Percentiles rank a stretch among this genome's conserved stretches.
phyloP scores from a whole-genome alignment of 2,113 vertebrate species.

The Hippocampus abdominalis region DNA sequence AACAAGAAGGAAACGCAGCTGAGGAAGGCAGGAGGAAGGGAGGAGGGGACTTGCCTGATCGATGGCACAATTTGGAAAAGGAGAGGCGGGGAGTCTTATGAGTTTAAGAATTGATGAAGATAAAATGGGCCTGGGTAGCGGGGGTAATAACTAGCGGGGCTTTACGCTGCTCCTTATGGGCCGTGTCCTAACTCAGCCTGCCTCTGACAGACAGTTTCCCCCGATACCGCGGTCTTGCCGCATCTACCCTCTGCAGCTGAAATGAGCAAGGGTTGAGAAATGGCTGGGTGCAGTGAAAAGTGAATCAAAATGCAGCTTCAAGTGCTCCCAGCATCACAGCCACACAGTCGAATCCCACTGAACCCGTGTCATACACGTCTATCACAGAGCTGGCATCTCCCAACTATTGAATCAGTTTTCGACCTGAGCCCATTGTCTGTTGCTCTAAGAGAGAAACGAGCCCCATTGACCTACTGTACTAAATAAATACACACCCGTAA shows the following conservation, averaged over 20 bases:
- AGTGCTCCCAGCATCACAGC: not conserved
- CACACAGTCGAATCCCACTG: not conserved
- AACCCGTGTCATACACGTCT: not conserved
- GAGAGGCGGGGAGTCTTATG: conserved; percentile 71
- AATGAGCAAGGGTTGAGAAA: conserved; percentile 27
- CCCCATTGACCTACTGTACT: not conserved
- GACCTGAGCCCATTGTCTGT: not conserved
- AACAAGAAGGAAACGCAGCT: conserved; percentile 24
- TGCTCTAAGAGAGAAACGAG: not conserved
- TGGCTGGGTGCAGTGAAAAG: conserved; percentile 3
- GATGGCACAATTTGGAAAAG: conserved; percentile 72
- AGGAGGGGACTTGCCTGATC: conserved; percentile 58
- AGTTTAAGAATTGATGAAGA: conserved; percentile 79
- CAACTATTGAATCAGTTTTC: not conserved
- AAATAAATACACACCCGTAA: no score
- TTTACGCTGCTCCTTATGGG: conserved; percentile 60
- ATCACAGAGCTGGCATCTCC: not conserved
- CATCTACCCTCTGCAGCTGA: conserved; percentile 22
- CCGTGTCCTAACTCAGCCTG: conserved; percentile 40
- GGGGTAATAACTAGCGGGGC: conserved; percentile 68
- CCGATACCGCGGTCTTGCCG: conserved; percentile 15
- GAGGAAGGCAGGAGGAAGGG: conserved; percentile 27
- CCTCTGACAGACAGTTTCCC: conserved; percentile 52
- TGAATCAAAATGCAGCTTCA: conserved; percentile 2
- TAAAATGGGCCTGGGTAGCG: conserved; percentile 64